Evolutionary conservation across 1,140 invertebrate species (phyloP), one percentile per base, ranked within the genome.

Genomic region (Anoplophora glabripennis): DNA sequence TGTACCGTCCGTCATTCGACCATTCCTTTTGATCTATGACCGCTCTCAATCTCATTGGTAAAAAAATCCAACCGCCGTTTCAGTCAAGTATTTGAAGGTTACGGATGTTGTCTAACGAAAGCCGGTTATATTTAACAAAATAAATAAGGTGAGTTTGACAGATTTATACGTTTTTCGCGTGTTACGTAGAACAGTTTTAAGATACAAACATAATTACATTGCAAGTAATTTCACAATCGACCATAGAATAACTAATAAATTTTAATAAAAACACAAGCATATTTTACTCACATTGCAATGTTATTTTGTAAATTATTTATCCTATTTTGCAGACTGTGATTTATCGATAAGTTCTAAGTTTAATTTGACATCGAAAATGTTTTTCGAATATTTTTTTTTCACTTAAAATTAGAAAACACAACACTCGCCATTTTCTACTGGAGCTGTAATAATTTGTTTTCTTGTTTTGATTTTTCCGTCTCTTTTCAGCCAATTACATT

Each of bases 351-450:
- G n/a, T n/a, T n/a, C n/a, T n/a, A n/a, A n/a, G n/a, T n/a, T n/a
- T n/a, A n/a, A n/a, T n/a, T n/a, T n/a, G n/a, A n/a, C n/a, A n/a
- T n/a, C n/a, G n/a, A n/a, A n/a, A n/a, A n/a, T 21, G 10, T 35
- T 33, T 10, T 7, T 18, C 34, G 18, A 28, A 10, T 52, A 52
- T 53, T 53, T 11, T 42, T 41, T 53, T 53, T 53, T 18, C 18
- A 38, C 52, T 17, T 41, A 18, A n/a, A 51, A 18, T 53, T 17
- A 42, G 12, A 53, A 53, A 41, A 53, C 52, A 53, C 38, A 41
- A 53, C 52, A 53, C 52, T 53, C 53, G 53, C 59, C 59, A 61
- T 61, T 61, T 61, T 61, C 49, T 17, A 15, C 36, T 37, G 15
- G 28, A 12, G 17, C 57, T n/a, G 34, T 11, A 36, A 17, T 52